Conservation (phyloP, 37 sponge, comb jelly and placozoan species). For the Diacarnus erythraeanus region DNA sequence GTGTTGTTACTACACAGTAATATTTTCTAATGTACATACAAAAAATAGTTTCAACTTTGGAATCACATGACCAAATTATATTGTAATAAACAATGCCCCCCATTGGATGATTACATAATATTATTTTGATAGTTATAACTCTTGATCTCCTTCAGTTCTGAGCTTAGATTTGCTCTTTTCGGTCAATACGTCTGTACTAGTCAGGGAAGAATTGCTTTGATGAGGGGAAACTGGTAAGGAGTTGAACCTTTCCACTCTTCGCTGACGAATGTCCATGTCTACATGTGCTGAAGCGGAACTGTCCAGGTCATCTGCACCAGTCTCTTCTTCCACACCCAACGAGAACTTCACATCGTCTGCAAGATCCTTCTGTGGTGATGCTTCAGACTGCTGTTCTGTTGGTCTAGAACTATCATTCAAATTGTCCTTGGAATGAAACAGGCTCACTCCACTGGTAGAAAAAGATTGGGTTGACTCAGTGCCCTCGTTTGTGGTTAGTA, state of each 20-base stretch:
- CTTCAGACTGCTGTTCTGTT: background rate
- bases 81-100: too few relatives aligned
- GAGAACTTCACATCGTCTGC: too few relatives aligned
- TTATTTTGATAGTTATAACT: too few relatives aligned
- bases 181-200: background rate
- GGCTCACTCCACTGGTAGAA: background rate
- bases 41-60: too few relatives aligned
- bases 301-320: too few relatives aligned
- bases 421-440: background rate
- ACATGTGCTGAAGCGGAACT: background rate
- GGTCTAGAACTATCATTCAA: slow-evolving; percentile 6
- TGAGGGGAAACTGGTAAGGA: slow-evolving; percentile 15
- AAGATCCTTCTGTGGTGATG: background rate
- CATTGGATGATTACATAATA: too few relatives aligned
- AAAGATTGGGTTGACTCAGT: background rate
- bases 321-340: slow-evolving; percentile 1
- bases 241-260: slow-evolving; percentile 55
- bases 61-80: too few relatives aligned
- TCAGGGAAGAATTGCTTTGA: background rate
- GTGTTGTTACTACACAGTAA: too few relatives aligned
- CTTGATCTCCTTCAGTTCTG: background rate
- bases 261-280: slow-evolving; percentile 25
- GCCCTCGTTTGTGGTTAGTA: background rate
- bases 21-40: too few relatives aligned
- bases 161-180: too few relatives aligned